Evolutionary conservation across 2,113 vertebrate species (phyloP), one percentile per base, ranked within the genome.

Genomic region (Petromus typicus): DNA sequence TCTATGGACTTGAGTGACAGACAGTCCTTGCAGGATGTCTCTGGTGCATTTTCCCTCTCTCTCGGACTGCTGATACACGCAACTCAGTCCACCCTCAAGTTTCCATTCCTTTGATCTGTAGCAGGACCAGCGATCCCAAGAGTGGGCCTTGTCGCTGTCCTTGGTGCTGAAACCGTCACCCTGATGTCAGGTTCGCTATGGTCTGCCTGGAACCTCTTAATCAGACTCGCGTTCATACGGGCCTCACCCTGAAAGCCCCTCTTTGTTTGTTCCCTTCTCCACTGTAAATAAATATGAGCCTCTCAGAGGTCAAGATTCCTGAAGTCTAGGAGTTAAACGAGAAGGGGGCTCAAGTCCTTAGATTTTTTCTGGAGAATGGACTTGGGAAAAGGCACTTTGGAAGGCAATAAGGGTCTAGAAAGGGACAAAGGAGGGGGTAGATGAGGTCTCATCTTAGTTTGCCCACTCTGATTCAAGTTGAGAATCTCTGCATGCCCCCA

Each of bases 401-500:
- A 89, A 94, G 34, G 56, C 13, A 34, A 96, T 95, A 96, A 97
- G 71, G 91, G 56, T 89, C 96, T 97, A 96, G 95, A 96, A 97
- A 91, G 76, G 56, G 61, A 91, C 11, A 66, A 45, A 86, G 69
- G 67, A 92, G 78, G 93, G 25, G 7, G 63, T 14, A 54, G 48
- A 48, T 25, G 66, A 94, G 71, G 64, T 61, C 71, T 81, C 51
- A 93, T 91, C 86, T 86, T 95, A 85, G 64, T 64, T 94, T 7
- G 2, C 61, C 95, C 93, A 96, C 89, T 96, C 76, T 63, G n/a
- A 95, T 85, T 97, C 95, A 96, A 92, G 93, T 91, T 78, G 76
- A 96, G 95, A 85, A 93, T 86, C 95, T 97, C 97, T 96, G 34
- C 86, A 8, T 93, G 93, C 96, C 97, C 97, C 95, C 78, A 75